phyloP scores from a whole-genome alignment of 2,113 vertebrate genomes.

The Ochotona curzoniae region DNA sequence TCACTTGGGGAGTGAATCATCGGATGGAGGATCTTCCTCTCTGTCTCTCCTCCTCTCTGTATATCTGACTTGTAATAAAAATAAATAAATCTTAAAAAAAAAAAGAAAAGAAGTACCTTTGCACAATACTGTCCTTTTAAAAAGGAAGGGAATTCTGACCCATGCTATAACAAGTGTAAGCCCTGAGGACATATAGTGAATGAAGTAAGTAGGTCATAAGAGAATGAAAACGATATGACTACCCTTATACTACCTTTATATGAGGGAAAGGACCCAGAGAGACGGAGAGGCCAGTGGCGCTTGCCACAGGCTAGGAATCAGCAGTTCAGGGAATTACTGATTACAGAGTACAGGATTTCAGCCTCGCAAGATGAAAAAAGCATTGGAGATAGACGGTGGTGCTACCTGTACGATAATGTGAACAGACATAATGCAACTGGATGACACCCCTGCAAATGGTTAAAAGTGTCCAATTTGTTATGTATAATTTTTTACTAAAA shows the following conservation, averaged over 20 bases:
- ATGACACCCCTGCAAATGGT: neutral
- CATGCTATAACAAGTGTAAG: neutral
- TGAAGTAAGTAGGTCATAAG: neutral
- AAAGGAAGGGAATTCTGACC: neutral
- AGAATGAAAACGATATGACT: neutral
- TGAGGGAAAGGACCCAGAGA: neutral
- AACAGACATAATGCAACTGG: constrained; percentile 8
- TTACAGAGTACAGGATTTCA: neutral
- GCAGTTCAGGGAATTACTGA: neutral
- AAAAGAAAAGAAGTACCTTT: too few species aligned
- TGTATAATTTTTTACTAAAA: neutral
- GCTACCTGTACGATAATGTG: neutral
- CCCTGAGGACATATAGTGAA: neutral
- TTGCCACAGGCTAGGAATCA: neutral
- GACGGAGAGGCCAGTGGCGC: neutral
- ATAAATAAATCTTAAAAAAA: too few species aligned
- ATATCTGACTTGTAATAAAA: too few species aligned
- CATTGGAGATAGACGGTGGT: neutral
- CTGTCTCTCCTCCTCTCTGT: too few species aligned
- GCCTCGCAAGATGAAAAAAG: neutral
- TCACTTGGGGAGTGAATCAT: too few species aligned
- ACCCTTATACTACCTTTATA: neutral
- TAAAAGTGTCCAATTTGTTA: neutral
- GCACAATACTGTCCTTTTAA: neutral
- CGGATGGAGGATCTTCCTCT: too few species aligned